A percentile compares a stretch with the other conserved stretches of the same genome.
Conservation (phyloP, 1,140 invertebrate species). For the Ostrea edulis region DNA sequence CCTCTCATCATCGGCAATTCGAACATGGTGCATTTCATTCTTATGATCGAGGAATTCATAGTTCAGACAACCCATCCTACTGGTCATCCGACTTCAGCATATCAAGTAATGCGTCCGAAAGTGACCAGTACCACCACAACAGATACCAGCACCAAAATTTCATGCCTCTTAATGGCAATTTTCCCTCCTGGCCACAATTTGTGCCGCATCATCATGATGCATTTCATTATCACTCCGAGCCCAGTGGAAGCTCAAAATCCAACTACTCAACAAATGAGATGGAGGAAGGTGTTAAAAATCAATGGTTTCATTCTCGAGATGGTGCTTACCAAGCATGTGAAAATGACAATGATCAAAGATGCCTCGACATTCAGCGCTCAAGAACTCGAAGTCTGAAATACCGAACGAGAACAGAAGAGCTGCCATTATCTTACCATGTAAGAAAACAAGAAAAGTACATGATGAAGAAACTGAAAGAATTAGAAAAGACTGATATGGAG, state of each 20-base stretch:
- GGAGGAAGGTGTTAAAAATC: constrained; percentile 32
- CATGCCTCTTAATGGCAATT: background rate
- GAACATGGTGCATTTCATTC: constrained; percentile 13
- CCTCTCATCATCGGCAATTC: constrained; percentile 20
- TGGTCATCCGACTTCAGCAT: constrained; percentile 30
- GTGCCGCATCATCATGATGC: constrained; percentile 17
- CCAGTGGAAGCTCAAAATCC: constrained; percentile 7
- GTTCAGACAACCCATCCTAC: background rate
- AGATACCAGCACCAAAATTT: constrained; percentile 17
- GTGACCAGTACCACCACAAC: constrained; percentile 2
- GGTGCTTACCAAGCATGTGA: constrained; percentile 22
- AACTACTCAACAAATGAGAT: constrained; percentile 35
- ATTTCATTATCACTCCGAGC: constrained; percentile 20
- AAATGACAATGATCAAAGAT: constrained; percentile 12
- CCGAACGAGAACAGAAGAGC: constrained; percentile 35
- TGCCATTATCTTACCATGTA: constrained; percentile 49
- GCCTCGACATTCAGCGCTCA: background rate
- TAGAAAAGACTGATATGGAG: constrained; percentile 45
- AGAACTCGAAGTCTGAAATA: constrained; percentile 44
- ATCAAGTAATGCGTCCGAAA: background rate
- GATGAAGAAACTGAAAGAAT: constrained; percentile 55
- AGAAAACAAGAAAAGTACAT: constrained; percentile 55
- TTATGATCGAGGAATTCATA: background rate
- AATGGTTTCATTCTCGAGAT: constrained; percentile 14
- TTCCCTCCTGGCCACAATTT: constrained; percentile 4